phyloP scores from a whole-genome alignment of 2,113 vertebrate genomes.

The Numida meleagris region DNA sequence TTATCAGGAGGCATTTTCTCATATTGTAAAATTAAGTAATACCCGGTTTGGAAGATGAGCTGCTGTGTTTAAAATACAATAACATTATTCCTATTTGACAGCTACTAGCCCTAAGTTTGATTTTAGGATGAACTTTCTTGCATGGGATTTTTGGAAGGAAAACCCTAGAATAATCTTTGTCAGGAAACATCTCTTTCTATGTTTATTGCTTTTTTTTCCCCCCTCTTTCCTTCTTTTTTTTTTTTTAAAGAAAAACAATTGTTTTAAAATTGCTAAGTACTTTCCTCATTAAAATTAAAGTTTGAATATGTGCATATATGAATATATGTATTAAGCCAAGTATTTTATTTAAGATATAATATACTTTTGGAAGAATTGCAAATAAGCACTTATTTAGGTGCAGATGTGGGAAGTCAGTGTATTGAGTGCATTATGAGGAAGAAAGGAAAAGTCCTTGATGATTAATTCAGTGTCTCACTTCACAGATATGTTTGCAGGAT shows the following conservation, averaged over 20 bases:
- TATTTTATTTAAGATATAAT: neutral
- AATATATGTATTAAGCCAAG: neutral
- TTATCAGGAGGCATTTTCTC: neutral
- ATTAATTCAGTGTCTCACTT: neutral
- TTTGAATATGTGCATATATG: too few relatives aligned
- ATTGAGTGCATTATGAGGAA: neutral
- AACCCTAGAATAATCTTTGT: neutral
- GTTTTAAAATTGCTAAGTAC: neutral
- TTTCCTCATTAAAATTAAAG: neutral
- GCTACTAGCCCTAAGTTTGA: neutral
- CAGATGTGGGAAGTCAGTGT: neutral
- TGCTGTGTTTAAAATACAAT: neutral
- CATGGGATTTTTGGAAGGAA: neutral
- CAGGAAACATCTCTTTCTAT: neutral
- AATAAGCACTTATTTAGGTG: neutral
- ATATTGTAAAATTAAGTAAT: neutral
- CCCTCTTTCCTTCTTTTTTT: too few relatives aligned
- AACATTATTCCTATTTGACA: neutral
- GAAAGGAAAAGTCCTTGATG: neutral
- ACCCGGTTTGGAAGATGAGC: neutral
- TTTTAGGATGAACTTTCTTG: neutral
- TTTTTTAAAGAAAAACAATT: neutral
- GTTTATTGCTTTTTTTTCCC: neutral
- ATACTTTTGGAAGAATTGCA: neutral
- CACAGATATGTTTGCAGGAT: neutral